Evolutionary conservation across 1,140 invertebrate genomes (phyloP).

Genomic region (Sinella curviseta): DNA sequence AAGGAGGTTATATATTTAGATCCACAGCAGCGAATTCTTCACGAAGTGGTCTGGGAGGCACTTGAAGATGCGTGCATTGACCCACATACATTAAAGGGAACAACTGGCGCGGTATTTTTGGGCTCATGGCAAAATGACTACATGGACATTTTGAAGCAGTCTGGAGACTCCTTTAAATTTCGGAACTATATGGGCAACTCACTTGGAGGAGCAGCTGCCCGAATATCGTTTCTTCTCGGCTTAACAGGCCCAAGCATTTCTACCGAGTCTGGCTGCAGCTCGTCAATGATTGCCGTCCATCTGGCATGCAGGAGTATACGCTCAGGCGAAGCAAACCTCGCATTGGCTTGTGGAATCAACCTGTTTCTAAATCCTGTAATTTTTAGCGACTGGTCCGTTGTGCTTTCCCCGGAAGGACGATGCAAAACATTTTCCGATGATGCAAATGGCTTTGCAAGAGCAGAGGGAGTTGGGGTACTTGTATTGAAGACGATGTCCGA

Average conservation of each 20-base stretch:
- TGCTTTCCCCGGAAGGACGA: background rate
- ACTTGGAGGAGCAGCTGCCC: slow-evolving; percentile 18
- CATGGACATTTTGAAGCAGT: background rate
- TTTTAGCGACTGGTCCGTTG: background rate
- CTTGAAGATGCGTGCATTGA: slow-evolving; percentile 46
- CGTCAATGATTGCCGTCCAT: slow-evolving; percentile 29
- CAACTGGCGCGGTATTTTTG: background rate
- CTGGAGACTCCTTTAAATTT: background rate
- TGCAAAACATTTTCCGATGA: background rate
- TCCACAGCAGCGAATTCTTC: slow-evolving; percentile 58
- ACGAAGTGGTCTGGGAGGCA: slow-evolving; percentile 56
- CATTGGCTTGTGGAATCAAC: slow-evolving; percentile 34
- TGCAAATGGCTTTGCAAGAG: slow-evolving; percentile 7
- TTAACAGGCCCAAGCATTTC: background rate
- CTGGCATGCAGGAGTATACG: slow-evolving; percentile 36
- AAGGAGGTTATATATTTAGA: slow-evolving; percentile 60
- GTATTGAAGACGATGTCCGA: background rate
- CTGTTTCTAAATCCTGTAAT: slow-evolving; percentile 13
- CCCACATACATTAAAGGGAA: background rate
- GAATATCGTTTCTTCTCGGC: slow-evolving; percentile 38
- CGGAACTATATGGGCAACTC: slow-evolving; percentile 41
- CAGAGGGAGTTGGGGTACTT: background rate
- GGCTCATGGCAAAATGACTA: background rate
- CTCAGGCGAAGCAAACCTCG: slow-evolving; percentile 21
- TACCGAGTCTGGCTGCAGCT: slow-evolving; percentile 31